phyloP scores from a whole-genome alignment of 2,888 invertebrate genomes.

The Cordilura impudica region DNA sequence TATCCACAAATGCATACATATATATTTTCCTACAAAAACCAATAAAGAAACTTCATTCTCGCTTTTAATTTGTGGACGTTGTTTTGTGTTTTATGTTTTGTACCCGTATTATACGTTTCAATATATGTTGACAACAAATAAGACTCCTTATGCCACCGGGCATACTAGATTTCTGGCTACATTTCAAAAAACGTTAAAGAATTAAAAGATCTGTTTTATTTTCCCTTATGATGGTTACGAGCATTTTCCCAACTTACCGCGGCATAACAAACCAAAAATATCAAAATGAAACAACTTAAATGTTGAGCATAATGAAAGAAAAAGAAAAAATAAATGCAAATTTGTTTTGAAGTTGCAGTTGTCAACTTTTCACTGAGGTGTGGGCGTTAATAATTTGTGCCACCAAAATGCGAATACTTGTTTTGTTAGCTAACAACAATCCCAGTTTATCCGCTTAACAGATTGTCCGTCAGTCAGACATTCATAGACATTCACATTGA shows the following conservation, averaged over 20 bases:
- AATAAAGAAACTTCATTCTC: background rate
- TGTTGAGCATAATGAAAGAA: background rate
- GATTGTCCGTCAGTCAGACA: background rate
- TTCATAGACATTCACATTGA: background rate
- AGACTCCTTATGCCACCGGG: conserved; percentile 17
- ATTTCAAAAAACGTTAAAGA: conserved; percentile 21
- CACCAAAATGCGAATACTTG: conserved; percentile 20
- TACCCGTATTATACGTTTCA: conserved; percentile 47
- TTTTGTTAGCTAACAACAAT: conserved; percentile 33
- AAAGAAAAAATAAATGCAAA: conserved; percentile 22
- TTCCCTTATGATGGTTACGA: background rate
- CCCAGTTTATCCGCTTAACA: conserved; percentile 14
- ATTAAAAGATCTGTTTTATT: conserved; percentile 18
- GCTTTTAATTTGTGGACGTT: conserved; percentile 17
- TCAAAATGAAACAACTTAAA: background rate
- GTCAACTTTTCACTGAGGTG: conserved; percentile 38
- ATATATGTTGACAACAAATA: conserved; percentile 45
- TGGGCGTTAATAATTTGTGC: conserved; percentile 47
- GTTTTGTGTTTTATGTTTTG: conserved; percentile 37
- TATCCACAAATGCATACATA: background rate
- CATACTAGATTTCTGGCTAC: background rate
- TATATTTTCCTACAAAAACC: too few species aligned
- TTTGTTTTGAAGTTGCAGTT: conserved; percentile 38
- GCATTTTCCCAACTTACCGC: background rate
- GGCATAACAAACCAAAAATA: background rate